Conservation (phyloP, 2,797 vertebrate species). For the Rhinella marina region DNA sequence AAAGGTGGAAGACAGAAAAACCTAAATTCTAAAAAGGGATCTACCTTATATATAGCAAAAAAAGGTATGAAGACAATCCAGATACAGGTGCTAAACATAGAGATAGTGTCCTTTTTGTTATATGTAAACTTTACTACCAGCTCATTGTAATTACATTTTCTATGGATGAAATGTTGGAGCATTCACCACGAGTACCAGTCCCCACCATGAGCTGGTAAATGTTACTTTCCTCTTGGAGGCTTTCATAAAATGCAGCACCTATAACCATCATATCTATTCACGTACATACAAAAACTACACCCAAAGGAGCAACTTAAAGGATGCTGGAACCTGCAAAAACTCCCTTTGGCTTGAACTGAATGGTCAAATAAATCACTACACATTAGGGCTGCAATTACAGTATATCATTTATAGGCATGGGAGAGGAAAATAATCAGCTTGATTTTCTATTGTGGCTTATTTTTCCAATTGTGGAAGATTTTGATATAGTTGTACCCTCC, state of each 20-base stretch:
- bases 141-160: background rate
- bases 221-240: background rate
- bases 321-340: background rate
- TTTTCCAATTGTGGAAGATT: background rate
- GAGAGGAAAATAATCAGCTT: background rate
- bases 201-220: background rate
- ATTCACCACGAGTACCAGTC: background rate
- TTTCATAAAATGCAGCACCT: background rate
- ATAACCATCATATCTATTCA: background rate
- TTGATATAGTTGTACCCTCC: background rate
- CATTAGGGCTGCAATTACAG: background rate
- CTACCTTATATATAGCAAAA: background rate
- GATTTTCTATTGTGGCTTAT: background rate
- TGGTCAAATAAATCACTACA: background rate
- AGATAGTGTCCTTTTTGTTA: background rate
- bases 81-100: background rate
- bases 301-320: background rate
- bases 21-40: background rate
- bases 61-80: background rate
- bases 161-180: background rate
- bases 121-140: background rate
- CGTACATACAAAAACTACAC: too few relatives aligned
- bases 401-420: background rate
- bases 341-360: background rate
- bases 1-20: conserved; percentile 6